Base-by-base conservation (phyloP, 2,113 vertebrate species). In the Psettodes erumei region DNA sequence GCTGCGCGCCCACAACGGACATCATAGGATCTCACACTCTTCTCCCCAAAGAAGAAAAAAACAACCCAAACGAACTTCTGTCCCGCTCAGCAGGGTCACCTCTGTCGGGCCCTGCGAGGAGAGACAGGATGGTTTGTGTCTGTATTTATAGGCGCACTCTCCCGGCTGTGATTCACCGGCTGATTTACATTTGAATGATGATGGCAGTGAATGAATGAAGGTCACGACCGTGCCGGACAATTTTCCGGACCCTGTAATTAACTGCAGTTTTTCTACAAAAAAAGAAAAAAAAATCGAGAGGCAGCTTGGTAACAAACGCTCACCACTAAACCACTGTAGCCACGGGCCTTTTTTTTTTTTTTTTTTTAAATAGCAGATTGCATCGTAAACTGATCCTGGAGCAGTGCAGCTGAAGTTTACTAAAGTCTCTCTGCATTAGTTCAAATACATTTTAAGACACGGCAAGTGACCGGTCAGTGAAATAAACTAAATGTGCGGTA, bases 111-210 rank as follows among this genome's bases (percentile, higher is more conserved):
- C 87, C 88, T 91, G 82, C 50, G 35, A 61, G 30, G 69, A 76
- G 6, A 64, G n/a, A 64, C 66, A 63, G 28, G 25, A 30, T 1
- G 55, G 19, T 18, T 4, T n/a, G 60, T 19, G 32, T 55, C 32
- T 1, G 73, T 79, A 82, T 90, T 91, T 93, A 92, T 90, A 79
- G 62, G 19, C 30, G 60, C 55, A 27, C 60, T 59, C 37, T 27
- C 7, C 32, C 3, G 19, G 8, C 62, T 12, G 43, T 88, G 75
- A 91, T 58, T 89, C 87, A 82, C 43, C 43, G 0, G 35, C 58
- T 79, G 1, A 92, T 93, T 89, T 92, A 79, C 88, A 90, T 91
- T 51, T 89, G 74, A 88, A 88, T 91, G 27, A 55, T 42, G 65
- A 54, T 64, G 67, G 28, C 32, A 58, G n/a, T 51, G 64, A 60